Conservation (phyloP, 1,140 invertebrate genomes). For the Drosophila albomicans region DNA sequence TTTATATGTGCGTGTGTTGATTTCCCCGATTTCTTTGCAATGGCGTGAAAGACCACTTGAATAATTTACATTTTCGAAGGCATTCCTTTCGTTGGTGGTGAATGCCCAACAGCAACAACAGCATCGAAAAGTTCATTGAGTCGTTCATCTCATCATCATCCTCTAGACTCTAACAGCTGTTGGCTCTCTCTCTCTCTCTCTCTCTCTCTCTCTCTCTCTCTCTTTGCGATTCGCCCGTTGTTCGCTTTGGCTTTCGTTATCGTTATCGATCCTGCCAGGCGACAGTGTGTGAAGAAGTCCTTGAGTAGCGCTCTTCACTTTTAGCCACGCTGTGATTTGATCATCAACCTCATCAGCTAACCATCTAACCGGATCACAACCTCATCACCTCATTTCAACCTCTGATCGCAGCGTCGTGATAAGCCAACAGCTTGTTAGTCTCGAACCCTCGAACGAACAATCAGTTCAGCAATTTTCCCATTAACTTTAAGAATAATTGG, state of each 20-base stretch:
- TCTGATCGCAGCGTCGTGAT: background rate
- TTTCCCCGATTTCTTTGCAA: constrained; percentile 15
- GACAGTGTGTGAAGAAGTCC: constrained; percentile 73
- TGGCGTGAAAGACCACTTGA: constrained; percentile 79
- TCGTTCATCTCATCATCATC: constrained; percentile 13
- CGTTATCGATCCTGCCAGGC: constrained; percentile 67
- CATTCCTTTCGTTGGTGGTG: constrained; percentile 49
- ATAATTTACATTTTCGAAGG: constrained; percentile 70
- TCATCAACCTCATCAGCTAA: constrained; percentile 1
- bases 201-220: background rate
- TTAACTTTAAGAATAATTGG: constrained; percentile 1
- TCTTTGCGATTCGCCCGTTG: background rate
- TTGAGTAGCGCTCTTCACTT: constrained; percentile 46
- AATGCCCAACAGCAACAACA: constrained; percentile 11
- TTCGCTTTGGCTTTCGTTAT: no score
- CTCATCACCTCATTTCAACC: background rate
- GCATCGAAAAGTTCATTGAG: background rate
- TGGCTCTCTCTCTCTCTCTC: constrained; percentile 3
- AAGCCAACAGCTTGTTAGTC: background rate
- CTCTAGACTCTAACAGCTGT: constrained; percentile 23
- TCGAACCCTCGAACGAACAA: background rate
- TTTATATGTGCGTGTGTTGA: background rate
- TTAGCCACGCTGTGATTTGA: constrained; percentile 41
- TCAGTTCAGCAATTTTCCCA: constrained; percentile 1
- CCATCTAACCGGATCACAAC: background rate